Base-by-base conservation (phyloP, 2,797 vertebrate genomes). In the Cheirogaleus major region DNA sequence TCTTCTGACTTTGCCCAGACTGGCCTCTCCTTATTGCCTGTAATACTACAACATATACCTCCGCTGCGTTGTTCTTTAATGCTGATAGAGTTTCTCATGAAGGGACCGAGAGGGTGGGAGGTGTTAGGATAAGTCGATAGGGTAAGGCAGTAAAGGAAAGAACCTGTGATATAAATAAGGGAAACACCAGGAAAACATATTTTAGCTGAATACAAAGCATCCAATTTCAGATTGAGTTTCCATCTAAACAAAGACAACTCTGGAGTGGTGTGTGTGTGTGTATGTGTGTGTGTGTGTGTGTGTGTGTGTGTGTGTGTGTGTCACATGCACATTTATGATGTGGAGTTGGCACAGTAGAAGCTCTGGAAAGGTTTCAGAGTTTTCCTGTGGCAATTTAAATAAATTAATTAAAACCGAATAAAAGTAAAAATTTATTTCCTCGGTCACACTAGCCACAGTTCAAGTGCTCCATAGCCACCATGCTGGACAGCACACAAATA, bases 171-270 rank as follows among this genome's bases (percentile, higher is more conserved):
- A n/a, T 43, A 14, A 93, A 89, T 8, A 86, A 50, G 93, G 10
- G 2, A 92, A 97, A 97, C 10, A 69, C 95, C 95, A 87, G 86
- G 96, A 96, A 97, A 98, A 93, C 67, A 75, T 22, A 73, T 97
- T 97, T 96, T 90, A 48, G 87, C 65, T 86, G 95, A 92, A 94
- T 85, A 88, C 95, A 84, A 89, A 80, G 96, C 97, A 59, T 98
- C 96, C 81, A 78, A 82, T 98, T 98, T 98, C 98, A 55, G 50
- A 3, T 32, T 96, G 67, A 96, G 93, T 98, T 96, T 84, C 97
- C 78, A 63, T 73, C 72, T n/a, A 87, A 90, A 98, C 97, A 98
- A 98, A 97, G 82, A 89, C 95, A 78, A 35, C 95, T 97, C 97
- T 93, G 87, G 22, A 18, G 85, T 83, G 89, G 92, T 94, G 4